A percentile compares a stretch with the other conserved stretches of the same genome.
phyloP scores from a whole-genome alignment of 2,113 vertebrate species.

The Tachuris rubrigastra region DNA sequence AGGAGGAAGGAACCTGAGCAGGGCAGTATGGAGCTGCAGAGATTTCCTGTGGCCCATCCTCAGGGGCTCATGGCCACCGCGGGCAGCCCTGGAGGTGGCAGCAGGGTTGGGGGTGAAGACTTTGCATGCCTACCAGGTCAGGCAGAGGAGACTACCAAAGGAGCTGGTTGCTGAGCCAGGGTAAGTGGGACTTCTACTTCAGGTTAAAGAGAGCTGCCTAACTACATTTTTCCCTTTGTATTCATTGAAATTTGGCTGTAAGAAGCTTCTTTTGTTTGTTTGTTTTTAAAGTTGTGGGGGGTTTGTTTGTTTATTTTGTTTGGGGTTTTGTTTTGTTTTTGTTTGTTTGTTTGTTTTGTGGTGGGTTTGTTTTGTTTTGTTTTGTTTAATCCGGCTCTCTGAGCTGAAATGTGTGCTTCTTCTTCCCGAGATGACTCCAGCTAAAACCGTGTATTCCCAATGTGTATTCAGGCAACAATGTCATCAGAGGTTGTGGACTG shows the following conservation, averaged over 20 bases:
- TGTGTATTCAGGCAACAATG: not conserved
- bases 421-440: not conserved
- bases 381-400: not conserved
- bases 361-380: not conserved
- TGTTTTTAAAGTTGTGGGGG: too few species aligned
- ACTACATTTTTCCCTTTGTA: not conserved
- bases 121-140: rapidly evolving
- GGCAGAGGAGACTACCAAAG: not conserved
- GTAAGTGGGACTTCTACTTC: not conserved
- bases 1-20: not conserved
- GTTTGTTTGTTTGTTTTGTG: not conserved
- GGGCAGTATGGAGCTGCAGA: not conserved
- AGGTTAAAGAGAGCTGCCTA: not conserved
- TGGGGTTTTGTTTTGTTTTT: too few species aligned
- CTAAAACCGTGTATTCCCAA: rapidly evolving
- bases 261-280: not conserved
- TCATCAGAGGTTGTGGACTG: not conserved
- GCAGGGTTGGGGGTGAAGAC: not conserved
- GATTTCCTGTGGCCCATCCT: not conserved
- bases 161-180: not conserved
- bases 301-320: too few species aligned
- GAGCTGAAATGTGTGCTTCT: not conserved
- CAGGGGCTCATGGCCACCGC: not conserved
- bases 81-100: not conserved
- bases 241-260: not conserved